These are phyloP conservation scores for Sinonovacula constricta DNA, from an alignment of 1,140 invertebrate genomes.

Conservation along the genomic window DNA sequence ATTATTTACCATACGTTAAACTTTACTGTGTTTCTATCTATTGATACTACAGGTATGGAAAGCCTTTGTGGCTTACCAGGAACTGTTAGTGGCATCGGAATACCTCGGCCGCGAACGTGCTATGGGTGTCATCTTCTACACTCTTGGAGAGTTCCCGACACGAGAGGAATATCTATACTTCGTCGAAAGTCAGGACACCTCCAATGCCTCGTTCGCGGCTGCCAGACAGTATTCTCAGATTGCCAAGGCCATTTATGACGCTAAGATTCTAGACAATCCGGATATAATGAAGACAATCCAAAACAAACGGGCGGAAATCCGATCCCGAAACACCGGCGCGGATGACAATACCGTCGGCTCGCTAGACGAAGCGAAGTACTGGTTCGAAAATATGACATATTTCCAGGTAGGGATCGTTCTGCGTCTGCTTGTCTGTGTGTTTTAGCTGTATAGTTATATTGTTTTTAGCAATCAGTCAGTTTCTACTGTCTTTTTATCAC, in stretches of 20 bases:
- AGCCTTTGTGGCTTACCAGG: constrained; percentile 60
- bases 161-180: constrained; percentile 62
- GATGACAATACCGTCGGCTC: constrained; percentile 48
- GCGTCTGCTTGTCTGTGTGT: too few relatives aligned
- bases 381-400: constrained; percentile 61
- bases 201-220: constrained; percentile 58
- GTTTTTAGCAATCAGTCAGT: too few relatives aligned
- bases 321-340: constrained; percentile 25
- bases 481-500: too few relatives aligned
- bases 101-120: constrained; percentile 64
- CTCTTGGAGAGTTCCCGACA: constrained; percentile 54
- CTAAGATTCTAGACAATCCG: constrained; percentile 38
- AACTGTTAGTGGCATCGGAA: constrained; percentile 58
- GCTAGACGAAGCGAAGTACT: constrained; percentile 49
- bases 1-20: too few relatives aligned
- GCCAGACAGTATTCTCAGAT: constrained; percentile 60
- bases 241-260: constrained; percentile 53
- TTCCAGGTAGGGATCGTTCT: constrained; percentile 21
- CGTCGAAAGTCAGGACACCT: constrained; percentile 60
- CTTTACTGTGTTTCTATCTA: too few relatives aligned
- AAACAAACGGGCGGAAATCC: constrained; percentile 47
- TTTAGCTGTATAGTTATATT: too few relatives aligned
- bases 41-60: constrained; percentile 61
- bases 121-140: constrained; percentile 59
- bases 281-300: constrained; percentile 39